A percentile compares a stretch with the other conserved stretches of the same genome.
Evolutionary conservation across 2,888 invertebrate genomes (phyloP).

Genomic region (Volucella bombylans): DNA sequence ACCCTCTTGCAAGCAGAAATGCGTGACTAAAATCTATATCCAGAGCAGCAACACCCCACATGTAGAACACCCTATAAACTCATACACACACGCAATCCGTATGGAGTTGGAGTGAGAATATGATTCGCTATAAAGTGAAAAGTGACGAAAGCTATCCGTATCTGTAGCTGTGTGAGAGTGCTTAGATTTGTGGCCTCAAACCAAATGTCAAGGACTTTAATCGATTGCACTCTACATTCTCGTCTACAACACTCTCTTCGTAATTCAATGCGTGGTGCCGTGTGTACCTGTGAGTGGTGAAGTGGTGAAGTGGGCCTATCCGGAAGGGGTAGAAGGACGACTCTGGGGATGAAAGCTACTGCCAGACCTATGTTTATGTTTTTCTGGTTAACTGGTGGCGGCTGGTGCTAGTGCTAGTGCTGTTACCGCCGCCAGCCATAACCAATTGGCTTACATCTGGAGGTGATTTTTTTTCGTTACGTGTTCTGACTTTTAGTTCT

Average conservation of each 20-base stretch:
- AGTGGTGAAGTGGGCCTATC: background rate
- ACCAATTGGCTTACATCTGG: conserved; percentile 57
- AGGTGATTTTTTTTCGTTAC: conserved; percentile 51
- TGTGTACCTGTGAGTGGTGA: background rate
- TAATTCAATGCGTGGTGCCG: background rate
- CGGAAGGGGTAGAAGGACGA: background rate
- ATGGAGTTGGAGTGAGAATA: background rate
- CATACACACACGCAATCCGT: background rate
- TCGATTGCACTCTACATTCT: conserved; percentile 44
- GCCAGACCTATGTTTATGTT: conserved; percentile 63
- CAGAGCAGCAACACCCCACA: conserved; percentile 12
- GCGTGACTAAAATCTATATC: conserved; percentile 68
- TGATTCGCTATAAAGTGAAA: conserved; percentile 1
- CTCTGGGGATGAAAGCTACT: background rate
- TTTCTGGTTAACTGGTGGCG: conserved; percentile 58
- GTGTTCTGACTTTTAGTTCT: conserved; percentile 30
- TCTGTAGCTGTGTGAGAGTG: background rate
- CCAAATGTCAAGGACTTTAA: conserved; percentile 71
- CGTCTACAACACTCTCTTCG: background rate
- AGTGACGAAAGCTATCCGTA: conserved; percentile 58
- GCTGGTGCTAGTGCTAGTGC: conserved; percentile 31
- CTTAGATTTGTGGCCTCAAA: conserved; percentile 56
- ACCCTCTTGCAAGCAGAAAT: conserved; percentile 15
- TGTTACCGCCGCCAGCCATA: conserved; percentile 20
- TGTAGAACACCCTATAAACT: conserved; percentile 3